Base-by-base conservation (phyloP, 1,140 invertebrate species). In the Pectinophora gossypiella region DNA sequence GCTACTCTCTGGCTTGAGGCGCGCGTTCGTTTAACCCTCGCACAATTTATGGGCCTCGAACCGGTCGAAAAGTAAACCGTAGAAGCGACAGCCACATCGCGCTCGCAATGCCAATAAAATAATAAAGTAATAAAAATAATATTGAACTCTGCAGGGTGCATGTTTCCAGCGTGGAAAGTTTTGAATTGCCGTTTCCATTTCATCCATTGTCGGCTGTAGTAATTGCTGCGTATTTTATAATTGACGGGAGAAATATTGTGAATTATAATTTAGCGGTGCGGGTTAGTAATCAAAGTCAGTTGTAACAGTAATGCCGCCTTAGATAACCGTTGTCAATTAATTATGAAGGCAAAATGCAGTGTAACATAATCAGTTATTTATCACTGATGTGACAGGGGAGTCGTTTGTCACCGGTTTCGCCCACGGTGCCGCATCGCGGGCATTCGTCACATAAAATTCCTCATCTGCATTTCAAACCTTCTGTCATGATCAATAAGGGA, bases 291-390 rank as follows among this genome's bases (percentile, higher is more conserved):
- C 68, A 77, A 72, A 74, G 53, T 63, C 59, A 59, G 54, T 66
- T 57, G 46, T 54, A 45, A 58, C 55, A 56, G 62, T 80, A 68
- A 72, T 63, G 55, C 61, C 65, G 66, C 64, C 5, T 57, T 59
- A 70, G 72, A 76, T 82, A 80, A 62, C 70, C 56, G 62, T 66
- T 78, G 70, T 72, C 78, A 76, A 80, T 85, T 83, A 85, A 84
- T 85, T 77, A 80, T 85, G 68, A 82, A 72, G 60, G 74, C 74
- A 76, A 86, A 86, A 83, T 76, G 72, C 65, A 72, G 70, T 76
- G 82, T 83, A 84, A 83, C 77, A 84, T 73, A 84, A 84, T 84
- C 83, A 82, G 80, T 80, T 83, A 83, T 86, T 86, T 84, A 84
- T 86, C 76, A 82, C 67, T 61, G 70, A 72, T 74, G 76, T 72